Base-by-base conservation (phyloP, 2,888 invertebrate genomes). In the Phania funesta region DNA sequence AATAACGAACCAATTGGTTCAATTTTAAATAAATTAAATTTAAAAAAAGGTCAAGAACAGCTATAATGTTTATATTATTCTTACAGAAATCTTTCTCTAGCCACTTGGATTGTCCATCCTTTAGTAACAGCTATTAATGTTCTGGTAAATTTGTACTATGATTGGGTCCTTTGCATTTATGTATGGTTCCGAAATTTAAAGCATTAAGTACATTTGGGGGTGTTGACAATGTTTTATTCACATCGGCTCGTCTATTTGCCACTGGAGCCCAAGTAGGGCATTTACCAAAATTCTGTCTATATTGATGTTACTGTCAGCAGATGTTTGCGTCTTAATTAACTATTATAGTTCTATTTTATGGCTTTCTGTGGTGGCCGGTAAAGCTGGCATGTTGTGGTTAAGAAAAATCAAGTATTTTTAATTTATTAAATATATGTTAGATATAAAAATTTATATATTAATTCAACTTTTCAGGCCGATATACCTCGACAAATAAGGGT, bases 21-120 rank as follows among this genome's bases (percentile, higher is more conserved):
- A n/a, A n/a, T n/a, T n/a, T n/a, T n/a, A n/a, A n/a, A n/a, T n/a
- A n/a, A n/a, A n/a, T n/a, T n/a, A n/a, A n/a, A n/a, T n/a, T n/a
- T n/a, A n/a, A n/a, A n/a, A n/a, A n/a, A n/a, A n/a, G n/a, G n/a
- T n/a, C n/a, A n/a, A n/a, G n/a, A n/a, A n/a, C n/a, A n/a, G n/a
- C n/a, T n/a, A n/a, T n/a, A n/a, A n/a, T n/a, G n/a, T n/a, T n/a
- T n/a, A 18, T 18, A 44, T 35, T 54, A 22, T 16, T 71, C 18
- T 44, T 58, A 32, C 92, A 97, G 97, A 92, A 98, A 98, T 92
- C 92, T 98, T 78, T 98, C 98, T 0, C 93, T 96, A 62, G 98
- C 98, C 16, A 98, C 98, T 89, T 97, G 97, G 95, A 96, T 98
- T 86, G 97, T 97, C 2, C 94, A 98, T 92, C 97, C 98, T 0